Conservation (phyloP, 92 coral and sea anemone genomes). For the Diadumene lineata region DNA sequence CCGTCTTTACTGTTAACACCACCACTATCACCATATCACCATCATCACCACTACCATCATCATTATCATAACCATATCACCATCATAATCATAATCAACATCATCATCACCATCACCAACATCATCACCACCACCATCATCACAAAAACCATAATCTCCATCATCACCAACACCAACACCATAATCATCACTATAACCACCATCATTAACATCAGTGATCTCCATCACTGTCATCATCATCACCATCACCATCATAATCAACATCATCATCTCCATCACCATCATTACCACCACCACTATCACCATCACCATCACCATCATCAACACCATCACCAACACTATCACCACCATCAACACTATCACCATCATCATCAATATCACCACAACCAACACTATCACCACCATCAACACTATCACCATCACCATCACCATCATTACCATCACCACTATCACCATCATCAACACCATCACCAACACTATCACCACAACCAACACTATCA, state of each 20-base stretch:
- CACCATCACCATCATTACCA: background rate
- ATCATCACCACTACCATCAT: background rate
- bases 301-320: background rate
- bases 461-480: background rate
- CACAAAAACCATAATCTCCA: background rate
- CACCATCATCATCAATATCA: background rate
- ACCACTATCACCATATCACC: background rate
- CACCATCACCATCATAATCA: background rate
- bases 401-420: background rate
- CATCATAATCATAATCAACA: background rate
- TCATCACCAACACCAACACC: background rate
- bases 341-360: background rate
- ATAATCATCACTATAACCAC: background rate
- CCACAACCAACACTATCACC: background rate
- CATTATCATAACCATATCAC: background rate
- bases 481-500: background rate
- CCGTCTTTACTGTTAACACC: background rate
- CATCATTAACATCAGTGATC: background rate
- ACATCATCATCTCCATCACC: background rate
- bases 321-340: background rate
- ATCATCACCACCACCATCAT: background rate
- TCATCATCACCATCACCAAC: background rate
- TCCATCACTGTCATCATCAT: background rate
- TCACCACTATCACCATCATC: background rate
- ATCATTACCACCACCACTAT: background rate